phyloP scores from a whole-genome alignment of 2,797 vertebrate genomes.

The Pseudochaenichthys georgianus region DNA sequence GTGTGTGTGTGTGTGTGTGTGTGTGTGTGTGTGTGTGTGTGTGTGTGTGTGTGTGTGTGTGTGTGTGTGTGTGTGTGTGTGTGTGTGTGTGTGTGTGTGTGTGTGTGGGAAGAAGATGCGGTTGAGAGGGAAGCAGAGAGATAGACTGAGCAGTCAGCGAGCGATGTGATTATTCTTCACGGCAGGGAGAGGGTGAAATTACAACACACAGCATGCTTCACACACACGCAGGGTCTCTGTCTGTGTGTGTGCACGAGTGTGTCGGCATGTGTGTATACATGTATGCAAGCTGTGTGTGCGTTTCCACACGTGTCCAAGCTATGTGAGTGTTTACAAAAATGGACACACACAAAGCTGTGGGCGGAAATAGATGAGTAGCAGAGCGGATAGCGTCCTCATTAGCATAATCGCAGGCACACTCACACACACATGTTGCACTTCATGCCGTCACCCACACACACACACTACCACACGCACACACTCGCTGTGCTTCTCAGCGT shows the following conservation, averaged over 20 bases:
- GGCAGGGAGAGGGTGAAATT: conserved; percentile 79
- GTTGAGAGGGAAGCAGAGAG: conserved; percentile 45
- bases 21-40: no score
- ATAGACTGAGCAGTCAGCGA: conserved; percentile 75
- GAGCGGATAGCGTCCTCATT: conserved; percentile 50
- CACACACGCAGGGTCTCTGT: conserved; percentile 32
- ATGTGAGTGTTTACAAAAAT: background rate
- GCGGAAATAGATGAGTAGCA: conserved; percentile 39
- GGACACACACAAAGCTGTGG: background rate
- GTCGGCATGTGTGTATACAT: background rate
- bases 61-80: background rate
- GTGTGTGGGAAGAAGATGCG: conserved; percentile 22
- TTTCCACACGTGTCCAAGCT: conserved; percentile 22
- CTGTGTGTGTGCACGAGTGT: conserved; percentile 31
- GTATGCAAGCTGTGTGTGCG: conserved; percentile 30
- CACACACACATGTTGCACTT: conserved; percentile 2
- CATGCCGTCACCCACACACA: conserved; percentile 14
- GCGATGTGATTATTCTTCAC: conserved; percentile 83
- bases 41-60: background rate
- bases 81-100: background rate
- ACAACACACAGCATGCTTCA: conserved; percentile 70
- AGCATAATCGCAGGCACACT: conserved; percentile 63
- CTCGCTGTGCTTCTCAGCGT: conserved; percentile 37
- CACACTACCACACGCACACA: no score
- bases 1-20: no score